Base-by-base conservation (phyloP, 2,113 vertebrate species). In the Prolemur simus region DNA sequence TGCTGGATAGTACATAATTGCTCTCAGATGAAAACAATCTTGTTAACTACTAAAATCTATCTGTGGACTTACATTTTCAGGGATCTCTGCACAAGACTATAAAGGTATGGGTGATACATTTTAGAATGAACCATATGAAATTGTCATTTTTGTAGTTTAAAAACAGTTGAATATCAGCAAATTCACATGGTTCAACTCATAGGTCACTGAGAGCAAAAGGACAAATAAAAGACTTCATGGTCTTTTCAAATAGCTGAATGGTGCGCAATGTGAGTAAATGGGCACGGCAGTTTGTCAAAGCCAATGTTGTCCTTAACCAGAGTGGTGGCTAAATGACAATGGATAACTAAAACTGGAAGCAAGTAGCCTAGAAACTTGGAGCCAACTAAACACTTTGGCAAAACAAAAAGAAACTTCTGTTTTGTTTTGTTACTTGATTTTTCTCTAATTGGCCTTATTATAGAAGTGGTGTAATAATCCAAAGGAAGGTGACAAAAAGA, bases 11-110 rank as follows among this genome's bases (percentile, higher is more conserved):
- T 95, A 96, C 27, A n/a, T 92, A 96, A 97, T 94, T 87, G 78
- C 89, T 96, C 76, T 93, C 95, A 98, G 89, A 96, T 47, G 84
- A 98, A 98, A 97, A 96, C 71, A 95, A 47, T 85, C 95, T 89
- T 81, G 85, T 97, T 97, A 98, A 97, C 96, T 97, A 78, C 96
- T 97, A 96, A 97, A 95, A 95, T 96, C 81, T 94, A 97, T 95
- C 96, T 96, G 94, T 83, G 80, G 91, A 84, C 47, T 96, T 80
- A 90, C 25, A 58, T 87, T 95, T 97, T 91, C 95, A 97, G 97
- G 89, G 95, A 97, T 84, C 95, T 92, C 91, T 97, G 58, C 86
- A 45, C 9, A 0, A 88, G 34, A 97, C 49, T 96, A 47, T 96
- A 96, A 98, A 98, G 92, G 27, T 71, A 0, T 52, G 81, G 74